These are phyloP conservation scores for Callosobruchus maculatus DNA, from an alignment of 2,888 invertebrate species.

Conservation along the genomic window DNA sequence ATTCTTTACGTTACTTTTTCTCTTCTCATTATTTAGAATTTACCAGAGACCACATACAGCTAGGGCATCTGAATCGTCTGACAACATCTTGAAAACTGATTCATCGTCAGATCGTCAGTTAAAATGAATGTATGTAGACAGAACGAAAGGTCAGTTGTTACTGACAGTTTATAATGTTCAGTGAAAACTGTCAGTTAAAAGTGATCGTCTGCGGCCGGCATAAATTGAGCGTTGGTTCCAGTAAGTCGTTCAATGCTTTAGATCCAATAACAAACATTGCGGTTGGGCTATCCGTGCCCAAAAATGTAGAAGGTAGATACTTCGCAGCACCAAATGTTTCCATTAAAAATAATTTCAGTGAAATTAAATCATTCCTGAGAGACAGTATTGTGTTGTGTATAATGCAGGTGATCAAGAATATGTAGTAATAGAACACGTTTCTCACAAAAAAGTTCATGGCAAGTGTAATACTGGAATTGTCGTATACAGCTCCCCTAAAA, in stretches of 20 bases:
- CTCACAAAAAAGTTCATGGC: slow-evolving; percentile 5
- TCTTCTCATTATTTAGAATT: no score
- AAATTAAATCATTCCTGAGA: slow-evolving; percentile 9
- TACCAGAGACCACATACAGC: no score
- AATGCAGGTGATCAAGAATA: slow-evolving; percentile 13
- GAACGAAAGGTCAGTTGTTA: no score
- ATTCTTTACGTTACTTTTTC: no score
- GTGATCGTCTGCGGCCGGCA: no score
- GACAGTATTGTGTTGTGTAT: slow-evolving; percentile 16
- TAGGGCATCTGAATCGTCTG: no score
- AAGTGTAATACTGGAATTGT: neutral
- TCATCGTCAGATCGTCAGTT: no score
- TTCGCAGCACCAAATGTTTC: neutral
- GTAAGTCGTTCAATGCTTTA: slow-evolving; percentile 9
- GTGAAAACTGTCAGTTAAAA: no score
- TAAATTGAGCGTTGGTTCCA: slow-evolving; percentile 18
- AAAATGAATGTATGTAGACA: no score
- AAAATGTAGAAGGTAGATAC: neutral
- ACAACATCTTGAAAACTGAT: no score
- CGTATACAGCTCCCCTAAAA: neutral
- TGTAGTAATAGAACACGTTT: slow-evolving; percentile 14
- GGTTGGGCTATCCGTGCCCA: slow-evolving; percentile 1
- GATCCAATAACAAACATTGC: slow-evolving; percentile 8
- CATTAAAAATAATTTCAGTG: slow-evolving; percentile 7
- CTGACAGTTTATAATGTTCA: no score